Percentiles rank a stretch among this genome's conserved stretches.
phyloP scores from a whole-genome alignment of 1,140 invertebrate genomes.

The Drosophila lacteicornis region DNA sequence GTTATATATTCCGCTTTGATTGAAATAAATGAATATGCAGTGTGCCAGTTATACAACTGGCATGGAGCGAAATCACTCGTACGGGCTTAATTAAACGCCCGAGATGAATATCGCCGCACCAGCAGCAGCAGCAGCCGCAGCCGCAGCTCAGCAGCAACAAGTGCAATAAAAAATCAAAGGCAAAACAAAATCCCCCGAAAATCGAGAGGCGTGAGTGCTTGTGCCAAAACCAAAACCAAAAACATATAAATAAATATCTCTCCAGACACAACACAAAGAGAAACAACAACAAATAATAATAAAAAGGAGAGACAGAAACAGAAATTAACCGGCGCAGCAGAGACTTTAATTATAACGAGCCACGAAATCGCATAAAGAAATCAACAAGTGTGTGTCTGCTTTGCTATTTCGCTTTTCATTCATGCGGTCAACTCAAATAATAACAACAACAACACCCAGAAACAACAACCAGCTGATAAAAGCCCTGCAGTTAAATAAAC shows the following conservation, averaged over 20 bases:
- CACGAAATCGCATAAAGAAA: slow-evolving; percentile 60
- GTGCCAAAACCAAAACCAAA: slow-evolving; percentile 46
- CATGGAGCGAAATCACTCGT: slow-evolving; percentile 42
- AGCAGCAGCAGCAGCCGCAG: neutral
- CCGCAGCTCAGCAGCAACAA: slow-evolving; percentile 26
- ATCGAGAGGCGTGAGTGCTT: slow-evolving; percentile 36
- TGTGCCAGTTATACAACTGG: slow-evolving; percentile 51
- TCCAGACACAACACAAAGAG: slow-evolving; percentile 34
- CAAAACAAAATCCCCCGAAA: slow-evolving; percentile 46
- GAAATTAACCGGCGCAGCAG: slow-evolving; percentile 37
- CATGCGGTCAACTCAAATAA: slow-evolving; percentile 67
- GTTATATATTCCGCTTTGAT: slow-evolving; percentile 52
- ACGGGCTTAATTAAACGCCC: slow-evolving; percentile 48
- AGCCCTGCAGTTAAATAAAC: slow-evolving; percentile 38
- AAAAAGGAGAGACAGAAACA: slow-evolving; percentile 22
- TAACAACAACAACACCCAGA: slow-evolving; percentile 25
- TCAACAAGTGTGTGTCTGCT: slow-evolving; percentile 76
- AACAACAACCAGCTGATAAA: slow-evolving; percentile 45
- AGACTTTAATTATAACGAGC: slow-evolving; percentile 56
- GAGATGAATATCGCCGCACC: slow-evolving; percentile 40
- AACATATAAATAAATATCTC: slow-evolving; percentile 38
- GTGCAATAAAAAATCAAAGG: slow-evolving; percentile 65
- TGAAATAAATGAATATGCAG: slow-evolving; percentile 76
- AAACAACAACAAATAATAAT: slow-evolving; percentile 55
- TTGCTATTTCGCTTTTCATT: slow-evolving; percentile 69